Base-by-base conservation (phyloP, 2,113 vertebrate species). In the Spilogale gracilis region DNA sequence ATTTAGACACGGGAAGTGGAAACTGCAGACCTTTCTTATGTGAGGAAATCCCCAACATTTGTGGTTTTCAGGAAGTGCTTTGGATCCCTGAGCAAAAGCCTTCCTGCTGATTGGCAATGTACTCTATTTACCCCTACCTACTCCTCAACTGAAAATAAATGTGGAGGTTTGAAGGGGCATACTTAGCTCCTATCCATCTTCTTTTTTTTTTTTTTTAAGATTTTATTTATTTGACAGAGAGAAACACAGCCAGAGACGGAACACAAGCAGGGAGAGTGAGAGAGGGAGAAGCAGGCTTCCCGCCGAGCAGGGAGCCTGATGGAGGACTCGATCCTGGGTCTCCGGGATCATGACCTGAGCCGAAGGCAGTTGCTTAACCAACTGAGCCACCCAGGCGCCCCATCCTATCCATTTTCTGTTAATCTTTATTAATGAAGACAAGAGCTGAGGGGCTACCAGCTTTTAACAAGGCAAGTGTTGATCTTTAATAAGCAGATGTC, bases 401-500 rank as follows among this genome's bases (percentile, higher is more conserved):
- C 38, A 38, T 27, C 97, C 27, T 73, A 71, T 50, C 32, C 10
- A 69, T 61, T 90, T 94, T 90, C 48, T 87, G 82, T 93, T 95
- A 10, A 94, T 96, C 87, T 97, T 94, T 91, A 96, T 89, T 73
- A 96, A 38, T 84, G 80, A 97, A 81, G 84, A 95, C 71, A 98
- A 96, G 91, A 60, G 48, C 80, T 94, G 81, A 88, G 80, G 56
- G 90, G 5, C n/a, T 94, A 92, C 58, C 83, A 95, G 61, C 20
- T 83, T 95, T 95, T 84, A 92, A 96, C 60, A 95, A 89, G 43
- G 58, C 58, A 92, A 85, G 60, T 74, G 67, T 54, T 95, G 30
- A 92, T 97, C 81, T 95, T 92, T 81, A 93, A 90, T 84, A 97
- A 97, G 16, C 54, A 85, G 54, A 93, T 82, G 78, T 92, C 32